Evolutionary conservation across 2,113 vertebrate genomes (phyloP).

Genomic region (Aythya baeri): DNA sequence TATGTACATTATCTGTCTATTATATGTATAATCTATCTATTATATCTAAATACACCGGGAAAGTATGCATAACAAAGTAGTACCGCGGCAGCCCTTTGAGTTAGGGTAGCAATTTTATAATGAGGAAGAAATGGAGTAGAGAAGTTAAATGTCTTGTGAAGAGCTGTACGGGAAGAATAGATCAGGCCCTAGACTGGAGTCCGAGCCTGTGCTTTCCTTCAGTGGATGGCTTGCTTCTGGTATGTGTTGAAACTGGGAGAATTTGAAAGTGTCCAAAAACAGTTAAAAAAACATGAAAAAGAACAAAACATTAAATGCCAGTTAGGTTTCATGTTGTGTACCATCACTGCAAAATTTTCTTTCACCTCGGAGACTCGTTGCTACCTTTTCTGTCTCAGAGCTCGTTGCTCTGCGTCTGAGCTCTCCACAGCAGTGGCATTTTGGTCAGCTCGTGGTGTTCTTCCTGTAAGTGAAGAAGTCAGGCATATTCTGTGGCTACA

Average conservation of each 20-base stretch:
- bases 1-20: too few species aligned
- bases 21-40: too few species aligned
- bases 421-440: not conserved
- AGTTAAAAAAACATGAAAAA: not conserved
- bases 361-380: not conserved
- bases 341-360: not conserved
- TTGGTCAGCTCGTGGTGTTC: not conserved
- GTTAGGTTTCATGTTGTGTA: accelerated
- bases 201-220: not conserved
- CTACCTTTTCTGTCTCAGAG: not conserved
- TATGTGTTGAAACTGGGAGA: not conserved
- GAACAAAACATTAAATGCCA: not conserved
- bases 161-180: not conserved
- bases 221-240: not conserved
- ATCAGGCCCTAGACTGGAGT: not conserved
- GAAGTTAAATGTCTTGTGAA: not conserved
- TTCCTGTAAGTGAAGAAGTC: not conserved
- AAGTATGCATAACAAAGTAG: not conserved
- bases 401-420: not conserved
- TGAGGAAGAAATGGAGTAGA: not conserved
- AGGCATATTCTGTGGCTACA: not conserved
- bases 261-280: not conserved
- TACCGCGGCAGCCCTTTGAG: not conserved
- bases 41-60: not conserved
- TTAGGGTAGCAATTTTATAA: not conserved